Evolutionary conservation across 35 echinoderm and acorn worm species (phyloP).

Genomic region (Patiria miniata): DNA sequence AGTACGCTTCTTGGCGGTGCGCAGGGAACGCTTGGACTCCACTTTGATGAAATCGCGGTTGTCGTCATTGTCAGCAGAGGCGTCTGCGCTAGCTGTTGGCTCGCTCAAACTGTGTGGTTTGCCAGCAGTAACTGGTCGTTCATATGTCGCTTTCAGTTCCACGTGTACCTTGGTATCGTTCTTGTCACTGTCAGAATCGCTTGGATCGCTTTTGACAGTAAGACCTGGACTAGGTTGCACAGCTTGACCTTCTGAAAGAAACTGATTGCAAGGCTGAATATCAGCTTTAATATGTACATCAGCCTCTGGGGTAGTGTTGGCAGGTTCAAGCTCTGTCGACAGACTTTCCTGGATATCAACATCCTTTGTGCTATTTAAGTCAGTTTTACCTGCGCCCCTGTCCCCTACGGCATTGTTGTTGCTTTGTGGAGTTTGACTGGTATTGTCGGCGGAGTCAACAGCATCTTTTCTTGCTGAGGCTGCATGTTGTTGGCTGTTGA

Average conservation of each 20-base stretch:
- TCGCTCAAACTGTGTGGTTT: conserved; percentile 19
- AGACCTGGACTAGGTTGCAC: background rate
- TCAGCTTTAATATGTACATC: no score
- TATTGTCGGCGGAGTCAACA: background rate
- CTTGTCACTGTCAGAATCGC: conserved; percentile 16
- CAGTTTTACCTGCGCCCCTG: background rate
- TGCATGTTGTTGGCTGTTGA: background rate
- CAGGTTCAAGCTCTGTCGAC: background rate
- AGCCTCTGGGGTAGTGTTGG: background rate
- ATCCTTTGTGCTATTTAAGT: background rate
- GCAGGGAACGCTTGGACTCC: background rate
- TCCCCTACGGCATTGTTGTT: background rate
- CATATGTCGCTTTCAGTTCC: background rate
- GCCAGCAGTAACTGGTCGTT: background rate
- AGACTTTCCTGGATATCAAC: background rate
- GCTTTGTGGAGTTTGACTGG: background rate
- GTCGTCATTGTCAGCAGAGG: conserved; percentile 2
- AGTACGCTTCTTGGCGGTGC: background rate
- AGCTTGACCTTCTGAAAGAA: background rate
- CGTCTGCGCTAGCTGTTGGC: background rate
- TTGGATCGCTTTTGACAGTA: background rate
- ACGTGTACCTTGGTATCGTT: background rate
- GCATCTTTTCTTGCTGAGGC: background rate
- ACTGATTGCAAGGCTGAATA: background rate
- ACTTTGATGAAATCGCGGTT: background rate